These are phyloP conservation scores for Caranx melampygus DNA, from an alignment of 2,113 vertebrate genomes.

Conservation along the genomic window DNA sequence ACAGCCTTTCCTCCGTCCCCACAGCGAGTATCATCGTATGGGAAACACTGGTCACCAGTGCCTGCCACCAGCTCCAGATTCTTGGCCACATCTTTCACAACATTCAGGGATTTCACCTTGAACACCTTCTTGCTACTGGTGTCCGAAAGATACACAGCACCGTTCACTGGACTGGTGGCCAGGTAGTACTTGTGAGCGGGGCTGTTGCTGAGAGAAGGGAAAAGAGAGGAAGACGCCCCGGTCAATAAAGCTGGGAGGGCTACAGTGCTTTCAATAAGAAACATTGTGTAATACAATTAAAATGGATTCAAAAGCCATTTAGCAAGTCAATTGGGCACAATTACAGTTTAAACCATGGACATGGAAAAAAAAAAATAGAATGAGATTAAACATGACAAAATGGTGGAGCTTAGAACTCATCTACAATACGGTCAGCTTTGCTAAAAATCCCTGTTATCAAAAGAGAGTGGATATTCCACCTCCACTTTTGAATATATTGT, in stretches of 20 bases:
- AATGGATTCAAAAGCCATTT: conserved; percentile 75
- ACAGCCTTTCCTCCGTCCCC: conserved; percentile 97
- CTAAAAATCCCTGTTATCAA: conserved; percentile 63
- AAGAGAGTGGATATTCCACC: conserved; percentile 41
- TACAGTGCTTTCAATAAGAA: conserved; percentile 65
- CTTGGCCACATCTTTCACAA: conserved; percentile 94
- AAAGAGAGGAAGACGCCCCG: conserved; percentile 30
- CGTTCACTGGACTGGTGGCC: conserved; percentile 91
- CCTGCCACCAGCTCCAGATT: conserved; percentile 95
- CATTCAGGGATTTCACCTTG: conserved; percentile 90
- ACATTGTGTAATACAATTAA: conserved; percentile 71
- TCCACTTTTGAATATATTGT: background rate
- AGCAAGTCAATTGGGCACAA: conserved; percentile 67
- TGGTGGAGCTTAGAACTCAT: conserved; percentile 55
- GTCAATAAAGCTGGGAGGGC: conserved; percentile 65
- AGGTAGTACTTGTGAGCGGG: conserved; percentile 98
- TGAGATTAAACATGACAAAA: conserved; percentile 66
- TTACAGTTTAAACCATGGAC: conserved; percentile 67
- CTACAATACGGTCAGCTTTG: conserved; percentile 49
- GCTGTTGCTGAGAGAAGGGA: conserved; percentile 87
- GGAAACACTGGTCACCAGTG: conserved; percentile 97
- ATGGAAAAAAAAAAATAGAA: conserved; percentile 62
- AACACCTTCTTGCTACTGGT: conserved; percentile 97
- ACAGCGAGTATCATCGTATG: conserved; percentile 95
- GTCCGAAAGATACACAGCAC: conserved; percentile 94